phyloP scores from a whole-genome alignment of 2,797 vertebrate species.

The Onychomys leucogaster region DNA sequence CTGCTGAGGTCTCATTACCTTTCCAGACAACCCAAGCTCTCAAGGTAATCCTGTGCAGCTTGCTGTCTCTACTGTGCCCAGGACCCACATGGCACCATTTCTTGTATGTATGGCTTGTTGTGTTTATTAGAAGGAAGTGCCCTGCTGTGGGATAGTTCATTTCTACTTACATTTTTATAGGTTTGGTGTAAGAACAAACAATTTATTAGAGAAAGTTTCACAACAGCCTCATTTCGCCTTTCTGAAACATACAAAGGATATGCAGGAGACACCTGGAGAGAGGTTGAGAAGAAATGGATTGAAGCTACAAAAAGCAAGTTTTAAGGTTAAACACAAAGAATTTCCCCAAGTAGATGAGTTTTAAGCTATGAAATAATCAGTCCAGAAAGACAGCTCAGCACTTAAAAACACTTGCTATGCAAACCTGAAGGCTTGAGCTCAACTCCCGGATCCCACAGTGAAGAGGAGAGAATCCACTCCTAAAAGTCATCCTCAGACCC shows the following conservation, averaged over 20 bases:
- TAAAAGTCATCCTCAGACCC: neutral
- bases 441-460: neutral
- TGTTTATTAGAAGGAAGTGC: neutral
- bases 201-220: constrained; percentile 25
- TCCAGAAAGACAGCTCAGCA: neutral
- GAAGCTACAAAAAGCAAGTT: neutral
- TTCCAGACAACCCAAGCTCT: neutral
- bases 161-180: neutral
- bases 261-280: neutral
- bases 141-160: too few species aligned
- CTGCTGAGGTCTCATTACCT: neutral
- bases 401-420: neutral
- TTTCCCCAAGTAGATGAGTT: neutral
- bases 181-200: neutral
- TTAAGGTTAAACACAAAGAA: constrained; percentile 54
- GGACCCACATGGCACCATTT: neutral
- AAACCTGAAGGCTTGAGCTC: too few species aligned
- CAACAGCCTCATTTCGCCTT: neutral
- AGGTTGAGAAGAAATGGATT: constrained; percentile 11
- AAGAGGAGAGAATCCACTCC: neutral
- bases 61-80: neutral
- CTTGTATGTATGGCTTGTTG: neutral
- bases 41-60: too few species aligned
- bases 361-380: neutral
- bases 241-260: constrained; percentile 20